Percentiles rank a stretch among this genome's conserved stretches.
Conservation (phyloP, 2,888 invertebrate species). For the Protonemura montana region DNA sequence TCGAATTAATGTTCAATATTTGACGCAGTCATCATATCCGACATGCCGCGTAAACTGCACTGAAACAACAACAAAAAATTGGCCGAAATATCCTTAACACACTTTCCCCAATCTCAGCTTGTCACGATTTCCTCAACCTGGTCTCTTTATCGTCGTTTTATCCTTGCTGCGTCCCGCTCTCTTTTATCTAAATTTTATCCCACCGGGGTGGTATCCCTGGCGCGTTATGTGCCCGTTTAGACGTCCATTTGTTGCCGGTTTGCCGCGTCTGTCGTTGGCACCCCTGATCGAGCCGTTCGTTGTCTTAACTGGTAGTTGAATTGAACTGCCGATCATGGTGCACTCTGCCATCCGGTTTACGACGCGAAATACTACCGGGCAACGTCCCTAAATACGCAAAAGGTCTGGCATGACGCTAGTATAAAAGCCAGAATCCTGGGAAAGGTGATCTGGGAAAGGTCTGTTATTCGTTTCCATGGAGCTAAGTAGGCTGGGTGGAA, state of each 20-base stretch:
- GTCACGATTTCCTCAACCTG: conserved; percentile 17
- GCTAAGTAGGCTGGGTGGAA: background rate
- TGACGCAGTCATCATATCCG: no score
- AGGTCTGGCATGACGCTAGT: background rate
- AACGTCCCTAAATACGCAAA: background rate
- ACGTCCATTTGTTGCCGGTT: conserved; percentile 15
- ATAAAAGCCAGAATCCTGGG: background rate
- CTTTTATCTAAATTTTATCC: conserved; percentile 23
- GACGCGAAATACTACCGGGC: conserved; percentile 14
- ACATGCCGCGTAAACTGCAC: background rate
- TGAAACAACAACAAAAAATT: background rate
- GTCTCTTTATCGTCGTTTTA: background rate
- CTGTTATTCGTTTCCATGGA: background rate
- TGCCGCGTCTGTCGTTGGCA: background rate
- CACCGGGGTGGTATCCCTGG: background rate
- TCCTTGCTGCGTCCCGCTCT: background rate
- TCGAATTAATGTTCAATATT: no score
- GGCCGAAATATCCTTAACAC: background rate
- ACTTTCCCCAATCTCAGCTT: background rate
- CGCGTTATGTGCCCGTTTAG: conserved; percentile 18
- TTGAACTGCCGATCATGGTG: conserved; percentile 52
- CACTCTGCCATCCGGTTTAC: conserved; percentile 40
- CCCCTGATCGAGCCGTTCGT: conserved; percentile 48
- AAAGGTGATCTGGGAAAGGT: background rate
- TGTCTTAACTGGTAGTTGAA: conserved; percentile 52